Conservation (phyloP, 2,888 invertebrate genomes). For the Dexiosoma caninum region DNA sequence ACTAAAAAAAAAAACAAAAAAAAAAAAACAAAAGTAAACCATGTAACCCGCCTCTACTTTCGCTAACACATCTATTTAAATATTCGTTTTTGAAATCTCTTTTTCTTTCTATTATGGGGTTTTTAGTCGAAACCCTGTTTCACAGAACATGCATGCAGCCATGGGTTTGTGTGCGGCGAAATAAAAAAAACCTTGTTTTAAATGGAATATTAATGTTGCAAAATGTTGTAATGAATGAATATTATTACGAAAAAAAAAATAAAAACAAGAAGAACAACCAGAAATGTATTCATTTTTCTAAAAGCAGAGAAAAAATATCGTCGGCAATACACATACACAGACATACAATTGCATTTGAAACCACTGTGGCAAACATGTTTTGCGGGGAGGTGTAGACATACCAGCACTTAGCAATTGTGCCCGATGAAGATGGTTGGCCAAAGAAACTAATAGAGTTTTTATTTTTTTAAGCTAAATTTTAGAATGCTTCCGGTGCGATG, state of each 20-base stretch:
- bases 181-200: slow-evolving; percentile 11
- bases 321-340: no score
- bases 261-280: neutral
- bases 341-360: neutral
- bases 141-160: neutral
- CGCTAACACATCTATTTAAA: slow-evolving; percentile 50
- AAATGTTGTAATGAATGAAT: slow-evolving; percentile 62
- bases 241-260: slow-evolving; percentile 33
- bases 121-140: slow-evolving; percentile 10
- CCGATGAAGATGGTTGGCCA: neutral
- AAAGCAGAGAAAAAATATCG: neutral
- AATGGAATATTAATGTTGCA: slow-evolving; percentile 63
- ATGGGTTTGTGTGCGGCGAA: neutral
- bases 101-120: neutral
- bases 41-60: slow-evolving; percentile 46
- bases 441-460: no score
- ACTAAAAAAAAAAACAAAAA: slow-evolving; percentile 22
- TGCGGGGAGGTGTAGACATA: neutral
- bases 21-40: slow-evolving; percentile 42
- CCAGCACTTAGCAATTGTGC: neutral
- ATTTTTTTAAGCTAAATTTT: no score
- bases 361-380: neutral
- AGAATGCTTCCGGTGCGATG: no score
- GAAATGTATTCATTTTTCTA: no score
- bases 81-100: no score